phyloP scores from a whole-genome alignment of 2,797 vertebrate species.

The Pseudochirops corinnae region DNA sequence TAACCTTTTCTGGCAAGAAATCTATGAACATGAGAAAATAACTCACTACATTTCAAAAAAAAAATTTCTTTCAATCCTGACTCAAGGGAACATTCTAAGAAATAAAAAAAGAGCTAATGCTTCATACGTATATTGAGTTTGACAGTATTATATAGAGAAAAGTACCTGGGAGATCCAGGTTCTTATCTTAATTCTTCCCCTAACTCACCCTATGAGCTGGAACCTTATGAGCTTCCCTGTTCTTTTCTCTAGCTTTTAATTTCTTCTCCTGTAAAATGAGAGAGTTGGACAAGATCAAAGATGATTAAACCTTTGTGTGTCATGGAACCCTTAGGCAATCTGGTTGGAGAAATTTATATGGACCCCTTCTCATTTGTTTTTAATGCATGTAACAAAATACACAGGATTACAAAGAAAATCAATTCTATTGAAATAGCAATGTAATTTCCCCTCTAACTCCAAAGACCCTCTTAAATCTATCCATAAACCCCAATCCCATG shows the following conservation, averaged over 20 bases:
- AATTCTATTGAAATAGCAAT: neutral
- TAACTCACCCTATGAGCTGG: neutral
- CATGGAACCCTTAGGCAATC: neutral
- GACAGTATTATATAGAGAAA: neutral
- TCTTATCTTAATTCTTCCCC: neutral
- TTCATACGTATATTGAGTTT: neutral
- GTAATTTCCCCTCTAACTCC: neutral
- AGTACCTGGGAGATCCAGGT: neutral
- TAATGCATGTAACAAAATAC: neutral
- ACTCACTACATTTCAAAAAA: neutral
- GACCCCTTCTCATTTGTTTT: neutral
- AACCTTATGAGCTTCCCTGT: neutral
- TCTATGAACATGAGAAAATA: constrained; percentile 20
- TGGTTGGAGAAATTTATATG: neutral
- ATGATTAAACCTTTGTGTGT: neutral
- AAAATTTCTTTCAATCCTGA: no score
- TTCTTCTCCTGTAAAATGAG: neutral
- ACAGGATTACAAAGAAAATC: neutral
- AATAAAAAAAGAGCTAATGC: neutral
- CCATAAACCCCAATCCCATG: neutral
- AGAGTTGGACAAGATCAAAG: neutral
- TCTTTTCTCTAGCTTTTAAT: neutral
- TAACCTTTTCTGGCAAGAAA: constrained; percentile 16
- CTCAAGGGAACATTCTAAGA: neutral
- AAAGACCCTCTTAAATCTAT: neutral